Evolutionary conservation across 2,113 vertebrate species (phyloP), one percentile per base, ranked within the genome.

Genomic region (Strigops habroptila): DNA sequence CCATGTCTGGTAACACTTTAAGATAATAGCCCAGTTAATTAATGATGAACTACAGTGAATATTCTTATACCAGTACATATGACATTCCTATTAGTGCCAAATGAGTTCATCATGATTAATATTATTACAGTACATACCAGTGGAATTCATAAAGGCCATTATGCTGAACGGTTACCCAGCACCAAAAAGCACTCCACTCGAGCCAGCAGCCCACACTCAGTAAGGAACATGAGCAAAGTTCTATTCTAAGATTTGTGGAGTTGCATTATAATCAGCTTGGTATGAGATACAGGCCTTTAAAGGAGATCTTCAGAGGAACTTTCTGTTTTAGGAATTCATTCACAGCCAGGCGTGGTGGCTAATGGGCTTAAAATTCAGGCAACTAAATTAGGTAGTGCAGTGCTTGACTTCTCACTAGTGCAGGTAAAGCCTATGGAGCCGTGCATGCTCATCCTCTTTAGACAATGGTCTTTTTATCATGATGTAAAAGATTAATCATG

Each of bases 1-100:
- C 98, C 98, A 98, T 97, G 98, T 98, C 98, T 98, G 98, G 98
- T 97, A 98, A 98, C 97, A 98, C 98, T 98, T 98, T 98, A 98
- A 96, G 97, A 98, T 98, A 98, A 98, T 98, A 97, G 96, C 95
- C 95, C 96, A 94, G 97, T 97, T 98, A 98, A 98, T 98, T 98
- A 98, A 98, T 98, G 97, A 98, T 97, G 97, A 98, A 97, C 97
- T 98, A 96, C 97, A 98, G 97, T 97, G 97, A 97, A 97, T 98
- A 97, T 97, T 97, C 89, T 98, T 97, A 96, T 97, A 97, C 94
- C 95, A 98, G 97, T 98, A 97, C 97, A 98, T 97, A 97, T 97
- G 98, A 98, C 85, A 86, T 97, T 96, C 95, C 93, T 97, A 97
- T 98, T 98, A 97, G 97, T 97, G 97, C 97, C 98, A 97, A 98